Evolutionary conservation across 2,888 invertebrate genomes (phyloP).

Genomic region (Galerucella pusilla): DNA sequence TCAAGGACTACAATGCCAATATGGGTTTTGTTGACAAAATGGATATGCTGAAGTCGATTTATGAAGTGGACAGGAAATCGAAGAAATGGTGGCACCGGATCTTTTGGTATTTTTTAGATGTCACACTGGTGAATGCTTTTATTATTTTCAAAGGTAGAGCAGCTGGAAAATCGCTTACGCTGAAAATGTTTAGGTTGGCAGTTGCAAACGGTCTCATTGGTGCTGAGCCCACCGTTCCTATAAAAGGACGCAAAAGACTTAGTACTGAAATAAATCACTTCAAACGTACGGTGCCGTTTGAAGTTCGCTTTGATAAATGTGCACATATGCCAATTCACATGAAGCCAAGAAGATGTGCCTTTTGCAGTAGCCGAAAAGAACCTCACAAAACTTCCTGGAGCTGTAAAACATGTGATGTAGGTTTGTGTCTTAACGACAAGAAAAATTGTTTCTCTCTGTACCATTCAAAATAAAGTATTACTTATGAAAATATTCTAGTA

Average conservation of each 20-base stretch:
- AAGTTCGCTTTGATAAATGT: constrained; percentile 13
- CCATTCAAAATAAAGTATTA: constrained; percentile 16
- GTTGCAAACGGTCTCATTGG: too few species aligned
- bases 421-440: constrained; percentile 25
- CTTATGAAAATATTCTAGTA: constrained; percentile 17
- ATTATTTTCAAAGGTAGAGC: too few species aligned
- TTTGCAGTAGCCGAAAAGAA: constrained; percentile 23
- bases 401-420: constrained; percentile 25
- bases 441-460: constrained; percentile 21
- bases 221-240: too few species aligned
- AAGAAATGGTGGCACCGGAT: constrained; percentile 55
- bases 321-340: constrained; percentile 15
- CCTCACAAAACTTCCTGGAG: constrained; percentile 21
- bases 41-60: too few species aligned
- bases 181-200: too few species aligned
- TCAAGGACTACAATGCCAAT: constrained; percentile 19
- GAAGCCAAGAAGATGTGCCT: constrained; percentile 7
- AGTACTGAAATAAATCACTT: too few species aligned
- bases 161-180: too few species aligned
- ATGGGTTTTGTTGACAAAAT: background rate
- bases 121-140: constrained; percentile 3
- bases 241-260: too few species aligned
- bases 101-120: constrained; percentile 23
- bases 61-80: background rate
- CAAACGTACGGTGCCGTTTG: constrained; percentile 12